A percentile compares a stretch with the other conserved stretches of the same genome.
These are phyloP conservation scores for Platichthys flesus DNA, from an alignment of 2,113 vertebrate genomes.

Conservation along the genomic window DNA sequence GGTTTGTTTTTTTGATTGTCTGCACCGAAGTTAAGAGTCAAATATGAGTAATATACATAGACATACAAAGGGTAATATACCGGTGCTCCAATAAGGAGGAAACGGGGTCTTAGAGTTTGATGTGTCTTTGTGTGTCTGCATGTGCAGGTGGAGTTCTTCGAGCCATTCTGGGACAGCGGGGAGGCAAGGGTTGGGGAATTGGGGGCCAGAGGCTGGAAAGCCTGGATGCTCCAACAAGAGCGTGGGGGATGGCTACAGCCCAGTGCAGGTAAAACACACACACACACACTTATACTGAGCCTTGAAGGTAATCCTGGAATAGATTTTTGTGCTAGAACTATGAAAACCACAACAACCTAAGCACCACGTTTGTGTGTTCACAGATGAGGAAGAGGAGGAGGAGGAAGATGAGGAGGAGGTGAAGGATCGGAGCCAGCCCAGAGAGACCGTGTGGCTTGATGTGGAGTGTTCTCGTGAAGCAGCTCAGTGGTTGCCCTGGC, in stretches of 20 bases:
- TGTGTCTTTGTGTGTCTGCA: conserved; percentile 2
- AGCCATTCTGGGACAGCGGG: conserved; percentile 97
- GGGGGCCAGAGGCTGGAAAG: conserved; percentile 92
- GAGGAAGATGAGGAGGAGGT: conserved; percentile 90
- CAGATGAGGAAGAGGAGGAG: conserved; percentile 87
- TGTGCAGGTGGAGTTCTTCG: conserved; percentile 92
- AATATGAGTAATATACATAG: too few species aligned
- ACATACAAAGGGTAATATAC: background rate
- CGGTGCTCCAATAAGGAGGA: too few species aligned
- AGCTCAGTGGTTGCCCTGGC: conserved; percentile 94
- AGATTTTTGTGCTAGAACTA: background rate
- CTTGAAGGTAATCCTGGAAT: background rate
- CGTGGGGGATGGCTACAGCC: conserved; percentile 93
- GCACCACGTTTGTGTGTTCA: conserved; percentile 3
- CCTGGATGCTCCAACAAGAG: conserved; percentile 97
- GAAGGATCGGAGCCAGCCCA: conserved; percentile 87
- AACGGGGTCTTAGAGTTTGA: background rate
- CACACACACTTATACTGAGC: background rate
- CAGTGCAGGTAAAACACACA: conserved; percentile 79
- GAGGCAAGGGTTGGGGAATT: conserved; percentile 92
- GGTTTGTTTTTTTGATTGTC: conserved; percentile 56
- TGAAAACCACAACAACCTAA: background rate
- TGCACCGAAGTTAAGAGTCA: background rate
- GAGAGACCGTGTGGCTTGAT: conserved; percentile 89
- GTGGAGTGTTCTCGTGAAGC: conserved; percentile 89